These are phyloP conservation scores for Cephus sareptanus DNA, from an alignment of 2,888 invertebrate genomes.

Conservation along the genomic window DNA sequence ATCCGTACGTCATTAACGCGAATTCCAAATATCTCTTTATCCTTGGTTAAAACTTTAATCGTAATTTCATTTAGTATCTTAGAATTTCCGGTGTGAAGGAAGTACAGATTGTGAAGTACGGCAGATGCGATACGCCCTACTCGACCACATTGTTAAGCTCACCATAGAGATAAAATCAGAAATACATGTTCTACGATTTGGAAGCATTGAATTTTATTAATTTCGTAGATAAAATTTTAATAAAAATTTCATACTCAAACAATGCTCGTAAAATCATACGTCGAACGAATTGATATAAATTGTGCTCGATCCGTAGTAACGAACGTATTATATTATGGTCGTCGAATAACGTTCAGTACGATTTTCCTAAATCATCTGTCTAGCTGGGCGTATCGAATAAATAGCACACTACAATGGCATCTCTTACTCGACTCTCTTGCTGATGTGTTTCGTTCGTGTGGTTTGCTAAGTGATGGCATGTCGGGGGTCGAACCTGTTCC, in stretches of 20 bases:
- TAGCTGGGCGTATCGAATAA: constrained; percentile 28
- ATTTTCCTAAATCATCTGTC: constrained; percentile 21
- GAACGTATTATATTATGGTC: neutral
- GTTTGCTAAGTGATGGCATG: constrained; percentile 46
- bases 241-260: neutral
- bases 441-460: constrained; percentile 13
- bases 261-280: neutral
- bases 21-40: neutral
- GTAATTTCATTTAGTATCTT: neutral
- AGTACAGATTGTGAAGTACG: neutral
- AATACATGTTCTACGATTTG: neutral
- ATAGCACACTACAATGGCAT: constrained; percentile 34
- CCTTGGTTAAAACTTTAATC: neutral
- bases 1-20: neutral
- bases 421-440: constrained; percentile 21
- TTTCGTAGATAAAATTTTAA: neutral
- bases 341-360: neutral
- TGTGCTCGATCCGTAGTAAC: neutral
- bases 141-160: neutral
- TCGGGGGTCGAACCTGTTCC: constrained; percentile 56
- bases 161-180: neutral
- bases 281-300: neutral
- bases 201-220: neutral
- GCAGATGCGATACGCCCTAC: neutral
- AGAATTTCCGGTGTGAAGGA: neutral